These are phyloP conservation scores for Tinea trinotella DNA, from an alignment of 2,888 invertebrate genomes.

Conservation along the genomic window DNA sequence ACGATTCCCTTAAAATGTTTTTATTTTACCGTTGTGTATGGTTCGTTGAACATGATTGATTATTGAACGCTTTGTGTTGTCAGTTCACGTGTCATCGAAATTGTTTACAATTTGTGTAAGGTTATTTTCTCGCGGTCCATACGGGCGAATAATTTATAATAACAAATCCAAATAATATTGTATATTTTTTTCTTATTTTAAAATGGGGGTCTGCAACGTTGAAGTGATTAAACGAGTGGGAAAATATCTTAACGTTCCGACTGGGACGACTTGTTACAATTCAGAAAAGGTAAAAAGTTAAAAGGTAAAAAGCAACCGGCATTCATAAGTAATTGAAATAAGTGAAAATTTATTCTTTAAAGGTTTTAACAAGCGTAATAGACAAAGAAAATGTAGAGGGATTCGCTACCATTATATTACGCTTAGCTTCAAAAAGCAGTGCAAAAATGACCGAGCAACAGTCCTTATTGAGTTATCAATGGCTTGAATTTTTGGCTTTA, in stretches of 20 bases:
- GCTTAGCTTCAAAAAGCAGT: constrained; percentile 55
- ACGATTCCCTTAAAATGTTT: too few species aligned
- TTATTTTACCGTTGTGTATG: too few species aligned
- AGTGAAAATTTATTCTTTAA: constrained; percentile 13
- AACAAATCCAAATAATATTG: too few species aligned
- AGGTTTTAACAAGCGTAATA: constrained; percentile 63
- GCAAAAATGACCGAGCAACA: constrained; percentile 49
- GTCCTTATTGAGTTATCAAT: constrained; percentile 69
- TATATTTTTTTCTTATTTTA: too few species aligned
- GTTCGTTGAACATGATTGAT: too few species aligned
- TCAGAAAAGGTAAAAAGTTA: constrained; percentile 11
- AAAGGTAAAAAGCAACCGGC: neutral
- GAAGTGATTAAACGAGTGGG: constrained; percentile 65
- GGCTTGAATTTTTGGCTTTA: constrained; percentile 77
- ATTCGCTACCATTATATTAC: constrained; percentile 66
- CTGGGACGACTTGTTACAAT: constrained; percentile 55
- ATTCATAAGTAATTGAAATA: neutral
- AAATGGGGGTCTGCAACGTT: constrained; percentile 44
- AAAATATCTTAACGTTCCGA: constrained; percentile 63
- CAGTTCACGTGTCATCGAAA: too few species aligned
- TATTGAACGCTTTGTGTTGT: too few species aligned
- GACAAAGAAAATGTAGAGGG: constrained; percentile 59
- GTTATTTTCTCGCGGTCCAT: too few species aligned
- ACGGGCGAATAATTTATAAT: too few species aligned
- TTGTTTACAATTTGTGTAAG: too few species aligned